Conservation (phyloP, 1,140 invertebrate genomes). For the Ceratoteleas bidentatus region DNA sequence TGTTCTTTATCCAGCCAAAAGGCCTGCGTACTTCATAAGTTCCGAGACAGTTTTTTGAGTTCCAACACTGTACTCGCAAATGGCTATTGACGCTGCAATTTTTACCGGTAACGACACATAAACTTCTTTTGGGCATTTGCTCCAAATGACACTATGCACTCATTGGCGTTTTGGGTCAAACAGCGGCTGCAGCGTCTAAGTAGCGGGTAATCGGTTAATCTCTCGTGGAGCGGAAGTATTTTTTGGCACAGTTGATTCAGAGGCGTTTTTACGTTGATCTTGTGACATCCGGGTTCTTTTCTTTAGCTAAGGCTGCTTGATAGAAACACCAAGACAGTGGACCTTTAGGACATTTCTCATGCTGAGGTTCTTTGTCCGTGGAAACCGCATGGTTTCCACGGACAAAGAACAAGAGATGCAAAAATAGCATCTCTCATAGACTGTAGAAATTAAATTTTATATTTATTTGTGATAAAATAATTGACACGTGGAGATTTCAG, state of each 20-base stretch:
- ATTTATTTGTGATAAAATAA: no score
- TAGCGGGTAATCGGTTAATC: neutral
- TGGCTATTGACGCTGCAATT: constrained; percentile 17
- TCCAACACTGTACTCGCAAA: constrained; percentile 22
- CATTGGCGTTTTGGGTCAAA: constrained; percentile 6
- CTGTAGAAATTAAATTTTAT: neutral
- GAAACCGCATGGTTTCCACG: constrained; percentile 52
- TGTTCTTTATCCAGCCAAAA: constrained; percentile 8
- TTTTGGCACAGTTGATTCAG: constrained; percentile 19
- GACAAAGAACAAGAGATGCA: constrained; percentile 62
- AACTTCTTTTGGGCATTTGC: neutral
- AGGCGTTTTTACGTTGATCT: constrained; percentile 1
- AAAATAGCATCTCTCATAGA: constrained; percentile 32
- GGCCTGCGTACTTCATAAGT: constrained; percentile 10
- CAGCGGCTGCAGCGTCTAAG: neutral
- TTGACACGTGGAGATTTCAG: no score
- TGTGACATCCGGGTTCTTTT: constrained; percentile 11
- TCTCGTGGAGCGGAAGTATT: constrained; percentile 6
- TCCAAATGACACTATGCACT: constrained; percentile 3
- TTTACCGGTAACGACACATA: neutral
- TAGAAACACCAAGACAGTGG: constrained; percentile 30
- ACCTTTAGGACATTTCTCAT: constrained; percentile 57
- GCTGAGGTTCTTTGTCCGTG: constrained; percentile 56
- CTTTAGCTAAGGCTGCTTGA: constrained; percentile 18
- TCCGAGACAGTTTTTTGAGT: constrained; percentile 7